Conservation (phyloP, 1,140 invertebrate species). For the Coptotermes formosanus region DNA sequence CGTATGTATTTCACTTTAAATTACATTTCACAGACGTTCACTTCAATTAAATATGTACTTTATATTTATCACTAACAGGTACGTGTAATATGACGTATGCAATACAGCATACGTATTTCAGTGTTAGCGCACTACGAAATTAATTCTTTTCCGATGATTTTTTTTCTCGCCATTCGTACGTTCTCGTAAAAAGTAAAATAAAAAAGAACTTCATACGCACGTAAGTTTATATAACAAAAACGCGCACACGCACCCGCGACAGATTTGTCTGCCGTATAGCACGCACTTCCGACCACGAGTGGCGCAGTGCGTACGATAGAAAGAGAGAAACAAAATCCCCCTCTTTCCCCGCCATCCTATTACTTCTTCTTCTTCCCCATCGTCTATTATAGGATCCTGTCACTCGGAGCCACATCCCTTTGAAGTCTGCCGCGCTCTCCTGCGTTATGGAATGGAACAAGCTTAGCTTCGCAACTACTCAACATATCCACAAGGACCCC, state of each 20-base stretch:
- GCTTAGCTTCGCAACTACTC: too few relatives aligned
- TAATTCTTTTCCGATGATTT: too few relatives aligned
- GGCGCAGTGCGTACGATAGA: not conserved
- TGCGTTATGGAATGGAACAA: not conserved
- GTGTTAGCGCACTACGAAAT: too few relatives aligned
- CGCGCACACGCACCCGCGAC: not conserved
- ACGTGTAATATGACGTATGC: too few relatives aligned
- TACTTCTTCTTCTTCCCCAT: not conserved
- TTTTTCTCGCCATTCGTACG: too few relatives aligned
- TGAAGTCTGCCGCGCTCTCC: not conserved
- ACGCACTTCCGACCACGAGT: not conserved
- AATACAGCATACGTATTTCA: too few relatives aligned
- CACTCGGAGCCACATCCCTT: not conserved
- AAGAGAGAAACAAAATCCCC: not conserved
- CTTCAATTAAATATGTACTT: too few relatives aligned
- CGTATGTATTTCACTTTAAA: too few relatives aligned
- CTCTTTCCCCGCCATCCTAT: not conserved
- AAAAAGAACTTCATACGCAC: too few relatives aligned
- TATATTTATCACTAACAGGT: too few relatives aligned
- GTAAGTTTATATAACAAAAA: not conserved
- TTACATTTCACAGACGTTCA: too few relatives aligned
- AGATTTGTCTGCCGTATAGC: not conserved
- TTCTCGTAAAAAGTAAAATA: too few relatives aligned
- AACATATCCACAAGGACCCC: not conserved
- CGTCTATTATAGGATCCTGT: constrained; percentile 2